phyloP scores from a whole-genome alignment of 2,113 vertebrate genomes.

The Etia nguti region DNA sequence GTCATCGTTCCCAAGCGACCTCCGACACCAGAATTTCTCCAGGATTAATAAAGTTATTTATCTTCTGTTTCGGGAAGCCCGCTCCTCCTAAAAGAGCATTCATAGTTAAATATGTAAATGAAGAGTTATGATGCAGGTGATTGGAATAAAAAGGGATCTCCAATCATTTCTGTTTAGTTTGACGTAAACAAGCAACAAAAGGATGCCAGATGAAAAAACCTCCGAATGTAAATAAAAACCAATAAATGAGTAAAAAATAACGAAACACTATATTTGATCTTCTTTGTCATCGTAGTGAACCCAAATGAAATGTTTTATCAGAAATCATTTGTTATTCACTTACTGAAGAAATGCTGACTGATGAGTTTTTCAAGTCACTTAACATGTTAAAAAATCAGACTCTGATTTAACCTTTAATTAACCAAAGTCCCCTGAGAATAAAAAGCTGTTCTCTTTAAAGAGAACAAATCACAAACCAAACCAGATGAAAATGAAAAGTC shows the following conservation, averaged over 20 bases:
- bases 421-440: not conserved
- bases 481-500: not conserved
- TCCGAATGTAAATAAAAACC: no score
- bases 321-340: not conserved
- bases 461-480: not conserved
- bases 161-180: not conserved
- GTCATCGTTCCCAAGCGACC: not conserved
- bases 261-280: not conserved
- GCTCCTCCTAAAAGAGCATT: no score
- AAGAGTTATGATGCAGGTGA: no score
- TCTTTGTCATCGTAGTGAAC: not conserved
- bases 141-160: not conserved
- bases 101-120: not conserved
- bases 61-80: no score
- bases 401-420: not conserved
- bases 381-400: not conserved
- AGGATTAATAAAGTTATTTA: not conserved
- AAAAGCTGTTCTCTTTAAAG: not conserved
- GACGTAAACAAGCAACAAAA: no score
- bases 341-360: fast-evolving
- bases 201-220: no score
- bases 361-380: not conserved
- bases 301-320: not conserved
- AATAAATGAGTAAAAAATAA: not conserved
- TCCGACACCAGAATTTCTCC: not conserved